Conservation (phyloP, 2,113 vertebrate species). For the Tetraodon nigroviridis region DNA sequence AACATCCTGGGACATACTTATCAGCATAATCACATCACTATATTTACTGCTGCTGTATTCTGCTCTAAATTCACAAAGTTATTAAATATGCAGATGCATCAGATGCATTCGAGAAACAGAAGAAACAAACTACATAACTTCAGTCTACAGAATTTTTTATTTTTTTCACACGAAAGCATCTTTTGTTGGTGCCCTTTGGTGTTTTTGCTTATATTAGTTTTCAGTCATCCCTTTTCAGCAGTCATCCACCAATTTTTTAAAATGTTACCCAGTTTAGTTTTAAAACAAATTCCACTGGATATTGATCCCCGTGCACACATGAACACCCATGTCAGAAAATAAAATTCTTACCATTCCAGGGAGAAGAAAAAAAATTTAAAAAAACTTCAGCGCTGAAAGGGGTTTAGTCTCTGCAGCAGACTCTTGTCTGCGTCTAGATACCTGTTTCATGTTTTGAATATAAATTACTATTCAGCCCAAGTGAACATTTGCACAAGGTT, state of each 20-base stretch:
- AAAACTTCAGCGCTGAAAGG: neutral
- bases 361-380: neutral
- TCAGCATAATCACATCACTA: constrained; percentile 24
- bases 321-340: neutral
- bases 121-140: neutral
- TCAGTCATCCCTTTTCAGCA: neutral
- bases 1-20: constrained; percentile 19
- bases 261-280: neutral
- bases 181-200: neutral
- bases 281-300: neutral
- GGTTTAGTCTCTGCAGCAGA: constrained; percentile 20
- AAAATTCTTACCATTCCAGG: neutral
- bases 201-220: neutral
- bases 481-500: constrained; percentile 39
- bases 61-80: no score
- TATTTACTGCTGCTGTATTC: no score
- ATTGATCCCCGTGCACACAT: neutral
- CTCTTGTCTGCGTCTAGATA: constrained; percentile 34
- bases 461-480: constrained; percentile 41
- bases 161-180: neutral
- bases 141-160: neutral
- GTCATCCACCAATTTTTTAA: no score
- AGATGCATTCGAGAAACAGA: no score
- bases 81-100: neutral
- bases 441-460: constrained; percentile 52